phyloP scores from a whole-genome alignment of 2,797 vertebrate genomes.

The Mormyrops attenuatus region DNA sequence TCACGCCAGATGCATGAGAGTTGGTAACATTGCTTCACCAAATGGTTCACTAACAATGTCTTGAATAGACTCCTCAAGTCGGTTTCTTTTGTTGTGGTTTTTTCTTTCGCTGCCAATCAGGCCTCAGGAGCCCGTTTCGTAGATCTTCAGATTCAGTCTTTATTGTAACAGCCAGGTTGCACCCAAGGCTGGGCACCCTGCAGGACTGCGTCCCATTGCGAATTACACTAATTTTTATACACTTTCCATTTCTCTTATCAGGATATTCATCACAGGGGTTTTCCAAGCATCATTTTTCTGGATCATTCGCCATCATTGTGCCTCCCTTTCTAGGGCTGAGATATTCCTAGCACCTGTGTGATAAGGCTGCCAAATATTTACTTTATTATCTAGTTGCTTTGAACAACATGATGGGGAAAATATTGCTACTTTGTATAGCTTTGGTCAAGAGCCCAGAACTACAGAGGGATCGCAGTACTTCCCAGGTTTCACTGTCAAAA shows the following conservation, averaged over 20 bases:
- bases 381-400: neutral
- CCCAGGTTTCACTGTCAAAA: neutral
- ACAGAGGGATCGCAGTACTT: neutral
- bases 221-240: neutral
- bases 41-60: neutral
- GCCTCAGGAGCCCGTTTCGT: neutral
- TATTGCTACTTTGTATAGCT: neutral
- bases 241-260: neutral
- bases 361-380: neutral
- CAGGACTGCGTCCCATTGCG: neutral
- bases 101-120: neutral
- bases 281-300: neutral
- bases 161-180: neutral
- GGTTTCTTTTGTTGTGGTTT: neutral
- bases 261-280: neutral
- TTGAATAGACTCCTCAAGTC: neutral
- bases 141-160: neutral
- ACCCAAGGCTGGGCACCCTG: neutral
- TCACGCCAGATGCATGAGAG: neutral
- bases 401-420: neutral
- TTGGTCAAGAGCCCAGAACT: neutral
- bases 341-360: neutral
- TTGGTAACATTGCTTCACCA: neutral
- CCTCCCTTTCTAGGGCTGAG: neutral
- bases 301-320: neutral